phyloP scores from a whole-genome alignment of 2,888 invertebrate genomes.

The Amitus sp. region DNA sequence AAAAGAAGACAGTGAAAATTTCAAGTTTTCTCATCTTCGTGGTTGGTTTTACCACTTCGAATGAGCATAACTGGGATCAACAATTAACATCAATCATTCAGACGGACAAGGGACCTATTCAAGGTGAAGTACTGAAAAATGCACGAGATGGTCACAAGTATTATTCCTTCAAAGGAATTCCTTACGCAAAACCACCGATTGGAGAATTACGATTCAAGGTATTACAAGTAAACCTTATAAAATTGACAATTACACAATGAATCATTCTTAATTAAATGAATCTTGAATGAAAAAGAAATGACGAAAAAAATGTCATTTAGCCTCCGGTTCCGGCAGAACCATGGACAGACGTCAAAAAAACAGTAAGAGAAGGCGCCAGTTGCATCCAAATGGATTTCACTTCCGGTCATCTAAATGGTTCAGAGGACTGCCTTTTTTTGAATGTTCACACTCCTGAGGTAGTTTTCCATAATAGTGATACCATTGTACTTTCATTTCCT shows the following conservation, averaged over 20 bases:
- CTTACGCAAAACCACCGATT: conserved; percentile 45
- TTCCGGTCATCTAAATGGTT: conserved; percentile 31
- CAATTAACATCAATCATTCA: conserved; percentile 33
- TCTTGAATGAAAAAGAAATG: background rate
- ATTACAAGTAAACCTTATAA: no score
- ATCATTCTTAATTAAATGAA: no score
- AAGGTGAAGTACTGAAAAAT: conserved; percentile 43
- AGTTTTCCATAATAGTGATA: no score
- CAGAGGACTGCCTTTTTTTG: conserved; percentile 49
- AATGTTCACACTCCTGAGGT: conserved; percentile 49
- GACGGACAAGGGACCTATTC: conserved; percentile 46
- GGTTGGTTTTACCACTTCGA: no score
- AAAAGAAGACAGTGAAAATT: no score
- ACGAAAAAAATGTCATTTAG: conserved; percentile 18
- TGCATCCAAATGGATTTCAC: conserved; percentile 39
- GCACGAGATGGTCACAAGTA: conserved; percentile 25
- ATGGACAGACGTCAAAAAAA: conserved; percentile 39
- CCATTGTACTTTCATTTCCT: no score
- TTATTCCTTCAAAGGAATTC: conserved; percentile 48
- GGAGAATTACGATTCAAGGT: conserved; percentile 48
- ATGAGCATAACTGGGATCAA: no score
- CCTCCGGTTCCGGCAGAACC: conserved; percentile 40
- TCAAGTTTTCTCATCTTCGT: no score
- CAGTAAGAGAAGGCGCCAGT: conserved; percentile 28
- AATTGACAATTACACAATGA: no score